Percentiles rank a stretch among this genome's conserved stretches.
phyloP scores from a whole-genome alignment of 2,113 vertebrate genomes.

The Pachycephala philippinensis region DNA sequence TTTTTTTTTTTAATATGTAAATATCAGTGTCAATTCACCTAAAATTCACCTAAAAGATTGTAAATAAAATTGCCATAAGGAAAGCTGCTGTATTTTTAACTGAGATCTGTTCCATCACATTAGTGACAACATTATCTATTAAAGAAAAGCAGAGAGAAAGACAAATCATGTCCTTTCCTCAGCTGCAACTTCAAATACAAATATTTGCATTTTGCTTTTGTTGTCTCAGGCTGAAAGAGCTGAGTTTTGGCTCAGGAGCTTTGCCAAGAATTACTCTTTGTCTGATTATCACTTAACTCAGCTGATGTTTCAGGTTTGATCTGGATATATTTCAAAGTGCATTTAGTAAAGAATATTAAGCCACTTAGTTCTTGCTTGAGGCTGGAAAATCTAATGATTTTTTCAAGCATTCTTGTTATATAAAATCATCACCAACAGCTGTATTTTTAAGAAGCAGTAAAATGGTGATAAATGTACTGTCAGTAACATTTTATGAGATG shows the following conservation, averaged over 20 bases:
- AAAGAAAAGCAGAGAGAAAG: background rate
- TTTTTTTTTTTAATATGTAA: background rate
- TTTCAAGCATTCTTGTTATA: background rate
- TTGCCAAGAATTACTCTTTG: background rate
- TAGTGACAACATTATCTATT: background rate
- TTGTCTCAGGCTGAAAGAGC: background rate
- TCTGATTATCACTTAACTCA: background rate
- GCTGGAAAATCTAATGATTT: background rate
- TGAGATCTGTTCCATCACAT: background rate
- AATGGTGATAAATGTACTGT: background rate
- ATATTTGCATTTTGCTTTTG: background rate
- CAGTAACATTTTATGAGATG: background rate
- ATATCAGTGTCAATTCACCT: background rate
- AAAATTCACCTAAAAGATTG: background rate
- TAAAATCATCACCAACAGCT: background rate
- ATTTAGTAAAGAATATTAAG: background rate
- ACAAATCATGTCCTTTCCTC: background rate
- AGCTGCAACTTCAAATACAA: background rate
- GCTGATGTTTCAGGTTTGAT: background rate
- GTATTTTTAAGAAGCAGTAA: background rate
- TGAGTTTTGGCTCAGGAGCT: background rate
- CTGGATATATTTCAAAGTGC: background rate
- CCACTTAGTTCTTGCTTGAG: background rate
- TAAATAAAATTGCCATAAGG: background rate
- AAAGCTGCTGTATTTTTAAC: background rate